Conservation (phyloP, 2,113 vertebrate genomes). For the Scophthalmus maximus region DNA sequence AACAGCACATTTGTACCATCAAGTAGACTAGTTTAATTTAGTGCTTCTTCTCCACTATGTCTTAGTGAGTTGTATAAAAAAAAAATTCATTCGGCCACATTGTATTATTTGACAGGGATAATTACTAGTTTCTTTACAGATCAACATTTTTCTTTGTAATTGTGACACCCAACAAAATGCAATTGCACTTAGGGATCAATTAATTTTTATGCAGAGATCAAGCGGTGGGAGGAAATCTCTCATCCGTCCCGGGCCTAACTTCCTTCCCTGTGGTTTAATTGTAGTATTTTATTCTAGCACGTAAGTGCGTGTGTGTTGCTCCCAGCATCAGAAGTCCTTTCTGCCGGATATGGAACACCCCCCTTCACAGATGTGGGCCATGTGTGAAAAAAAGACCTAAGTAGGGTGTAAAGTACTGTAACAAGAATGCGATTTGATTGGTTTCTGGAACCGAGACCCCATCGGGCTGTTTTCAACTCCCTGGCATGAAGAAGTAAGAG, state of each 20-base stretch:
- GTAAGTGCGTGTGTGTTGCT: too few species aligned
- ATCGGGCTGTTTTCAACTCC: neutral
- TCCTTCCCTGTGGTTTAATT: slow-evolving; percentile 29
- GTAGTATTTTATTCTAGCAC: too few species aligned
- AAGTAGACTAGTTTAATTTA: too few species aligned
- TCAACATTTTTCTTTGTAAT: too few species aligned
- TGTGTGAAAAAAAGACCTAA: slow-evolving; percentile 9
- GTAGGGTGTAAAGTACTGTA: neutral
- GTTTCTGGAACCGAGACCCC: neutral
- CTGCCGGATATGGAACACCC: slow-evolving; percentile 19
- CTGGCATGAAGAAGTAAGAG: slow-evolving; percentile 6
- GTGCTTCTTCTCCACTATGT: too few species aligned
- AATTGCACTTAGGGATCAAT: too few species aligned
- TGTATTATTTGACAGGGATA: too few species aligned
- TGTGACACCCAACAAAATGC: too few species aligned
- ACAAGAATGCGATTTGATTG: neutral
- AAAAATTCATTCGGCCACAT: too few species aligned
- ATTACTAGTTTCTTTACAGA: too few species aligned
- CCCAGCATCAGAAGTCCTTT: neutral
- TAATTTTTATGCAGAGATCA: neutral
- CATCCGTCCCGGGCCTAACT: neutral
- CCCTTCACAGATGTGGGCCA: neutral
- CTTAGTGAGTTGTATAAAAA: too few species aligned
- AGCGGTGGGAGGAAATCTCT: slow-evolving; percentile 30
- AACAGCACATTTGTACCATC: neutral